These are phyloP conservation scores for Lerista edwardsae DNA, from an alignment of 2,797 vertebrate genomes.

Conservation along the genomic window DNA sequence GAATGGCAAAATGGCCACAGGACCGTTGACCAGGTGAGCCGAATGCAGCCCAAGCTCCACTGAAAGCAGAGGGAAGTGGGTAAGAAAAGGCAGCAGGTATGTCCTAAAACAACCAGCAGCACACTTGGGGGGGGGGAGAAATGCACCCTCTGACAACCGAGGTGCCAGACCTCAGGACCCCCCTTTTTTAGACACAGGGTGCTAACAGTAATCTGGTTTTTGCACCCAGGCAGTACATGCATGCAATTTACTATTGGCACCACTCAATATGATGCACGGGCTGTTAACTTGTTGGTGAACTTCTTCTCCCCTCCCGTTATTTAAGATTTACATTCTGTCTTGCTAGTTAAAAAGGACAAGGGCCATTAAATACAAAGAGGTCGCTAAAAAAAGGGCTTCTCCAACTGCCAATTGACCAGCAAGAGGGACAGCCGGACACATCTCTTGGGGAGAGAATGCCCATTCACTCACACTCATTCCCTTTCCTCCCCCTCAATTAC, in stretches of 20 bases:
- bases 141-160: neutral
- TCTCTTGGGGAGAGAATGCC: no score
- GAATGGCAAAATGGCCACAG: neutral
- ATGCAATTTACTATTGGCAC: neutral
- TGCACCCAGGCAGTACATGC: no score
- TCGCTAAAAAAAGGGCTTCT: no score
- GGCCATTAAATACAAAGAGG: no score
- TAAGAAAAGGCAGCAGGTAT: neutral
- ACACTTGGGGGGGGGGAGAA: neutral
- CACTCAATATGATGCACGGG: neutral
- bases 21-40: neutral
- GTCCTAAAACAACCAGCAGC: neutral
- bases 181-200: neutral
- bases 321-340: no score
- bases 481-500: constrained; percentile 63
- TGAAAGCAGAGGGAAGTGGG: neutral
- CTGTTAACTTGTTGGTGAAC: neutral
- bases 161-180: neutral
- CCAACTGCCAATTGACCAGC: no score
- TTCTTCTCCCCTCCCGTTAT: neutral
- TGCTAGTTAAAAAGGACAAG: no score
- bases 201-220: neutral
- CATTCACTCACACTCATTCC: no score
- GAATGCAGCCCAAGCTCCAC: neutral
- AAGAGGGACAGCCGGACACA: no score